Percentiles rank a stretch among this genome's conserved stretches.
phyloP scores from a whole-genome alignment of 2,113 vertebrate genomes.

The Desmodus rotundus region DNA sequence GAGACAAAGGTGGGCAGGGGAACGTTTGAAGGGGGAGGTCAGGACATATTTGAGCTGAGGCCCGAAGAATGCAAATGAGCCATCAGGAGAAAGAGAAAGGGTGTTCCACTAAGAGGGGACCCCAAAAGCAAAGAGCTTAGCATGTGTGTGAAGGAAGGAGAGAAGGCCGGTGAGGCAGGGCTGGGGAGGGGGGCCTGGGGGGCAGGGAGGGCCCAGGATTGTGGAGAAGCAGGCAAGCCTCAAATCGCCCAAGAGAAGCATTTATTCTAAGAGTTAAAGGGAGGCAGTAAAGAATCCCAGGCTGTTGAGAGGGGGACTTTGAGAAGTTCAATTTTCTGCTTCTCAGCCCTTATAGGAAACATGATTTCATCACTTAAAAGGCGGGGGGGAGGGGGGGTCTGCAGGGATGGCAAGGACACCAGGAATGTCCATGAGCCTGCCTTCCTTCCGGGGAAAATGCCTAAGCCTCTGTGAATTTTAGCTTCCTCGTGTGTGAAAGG shows the following conservation, averaged over 20 bases:
- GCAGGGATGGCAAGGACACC: not conserved
- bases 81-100: not conserved
- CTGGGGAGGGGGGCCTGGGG: rapidly evolving
- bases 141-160: not conserved
- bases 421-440: not conserved
- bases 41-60: too few relatives aligned
- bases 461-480: not conserved
- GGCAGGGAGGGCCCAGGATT: not conserved
- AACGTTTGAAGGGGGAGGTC: not conserved
- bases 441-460: not conserved
- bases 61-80: not conserved
- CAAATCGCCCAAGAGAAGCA: not conserved
- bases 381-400: too few relatives aligned
- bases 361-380: not conserved
- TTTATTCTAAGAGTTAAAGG: not conserved
- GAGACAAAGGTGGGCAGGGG: not conserved
- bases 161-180: not conserved
- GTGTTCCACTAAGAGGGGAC: not conserved
- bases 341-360: not conserved
- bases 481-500: not conserved
- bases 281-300: not conserved
- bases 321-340: not conserved
- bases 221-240: not conserved
- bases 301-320: not conserved
- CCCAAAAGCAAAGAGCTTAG: not conserved